Conservation (phyloP, 2,888 invertebrate species). For the Hyposoter didymator region DNA sequence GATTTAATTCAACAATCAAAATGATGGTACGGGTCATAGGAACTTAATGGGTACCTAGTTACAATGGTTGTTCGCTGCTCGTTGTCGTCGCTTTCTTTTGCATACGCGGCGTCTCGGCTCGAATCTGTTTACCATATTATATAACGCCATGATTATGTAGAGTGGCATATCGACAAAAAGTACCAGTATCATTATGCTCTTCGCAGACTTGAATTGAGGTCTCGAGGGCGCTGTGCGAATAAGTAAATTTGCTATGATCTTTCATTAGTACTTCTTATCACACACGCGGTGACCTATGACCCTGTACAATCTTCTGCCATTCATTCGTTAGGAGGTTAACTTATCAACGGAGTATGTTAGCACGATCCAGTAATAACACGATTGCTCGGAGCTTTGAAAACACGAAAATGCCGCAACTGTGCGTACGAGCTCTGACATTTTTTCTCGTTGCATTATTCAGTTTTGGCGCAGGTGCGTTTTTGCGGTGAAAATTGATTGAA, state of each 20-base stretch:
- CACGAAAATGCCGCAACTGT: too few species aligned
- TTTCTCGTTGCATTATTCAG: too few species aligned
- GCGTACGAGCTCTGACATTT: too few species aligned
- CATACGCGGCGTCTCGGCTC: conserved; percentile 21
- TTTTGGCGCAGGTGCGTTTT: too few species aligned
- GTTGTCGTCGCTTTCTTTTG: conserved; percentile 32
- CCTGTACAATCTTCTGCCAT: neutral
- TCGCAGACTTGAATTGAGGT: conserved; percentile 7
- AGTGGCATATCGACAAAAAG: conserved; percentile 13
- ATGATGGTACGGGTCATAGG: conserved; percentile 63
- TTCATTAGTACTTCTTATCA: conserved; percentile 22
- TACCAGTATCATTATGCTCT: conserved; percentile 39
- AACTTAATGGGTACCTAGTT: conserved; percentile 60
- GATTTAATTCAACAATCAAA: conserved; percentile 81
- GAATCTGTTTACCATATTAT: conserved; percentile 45
- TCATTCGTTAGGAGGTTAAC: neutral
- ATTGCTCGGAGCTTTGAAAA: neutral
- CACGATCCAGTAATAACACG: neutral
- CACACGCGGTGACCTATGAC: conserved; percentile 1
- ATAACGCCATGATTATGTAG: conserved; percentile 8
- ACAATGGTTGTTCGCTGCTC: conserved; percentile 24
- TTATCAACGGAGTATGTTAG: neutral
- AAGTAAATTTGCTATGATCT: neutral
- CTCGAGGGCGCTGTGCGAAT: neutral
- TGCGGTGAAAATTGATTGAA: too few species aligned